Base-by-base conservation (phyloP, 2,113 vertebrate species). In the Zosterops lateralis region DNA sequence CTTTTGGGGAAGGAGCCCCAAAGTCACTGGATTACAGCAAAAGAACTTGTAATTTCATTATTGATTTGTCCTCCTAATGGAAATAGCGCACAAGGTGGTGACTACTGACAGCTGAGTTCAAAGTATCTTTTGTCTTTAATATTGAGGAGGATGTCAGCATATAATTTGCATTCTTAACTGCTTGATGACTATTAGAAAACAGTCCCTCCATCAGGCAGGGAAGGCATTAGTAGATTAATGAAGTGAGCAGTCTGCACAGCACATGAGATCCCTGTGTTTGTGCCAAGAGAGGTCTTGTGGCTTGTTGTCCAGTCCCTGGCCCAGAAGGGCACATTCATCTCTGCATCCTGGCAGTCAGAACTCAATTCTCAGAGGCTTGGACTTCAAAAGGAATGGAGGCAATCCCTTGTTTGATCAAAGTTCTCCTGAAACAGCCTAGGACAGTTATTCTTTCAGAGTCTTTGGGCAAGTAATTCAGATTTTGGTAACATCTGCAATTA, bases 221-320 rank as follows among this genome's bases (percentile, higher is more conserved):
- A 25, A 64, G 50, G 32, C 26, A 16, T 31, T 1, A 26, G 71
- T 2, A 31, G 48, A 21, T 29, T 36, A 45, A 24, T 4, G 58
- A 62, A 48, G 36, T 0, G 4, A 58, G 64, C 5, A n/a, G 26
- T 10, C 24, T 74, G 72, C 44, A 6, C 56, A 45, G 62, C 29
- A 6, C 1, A 0, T 24, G 51, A 58, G 18, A 34, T 65, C 38
- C 24, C 21, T 3, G 0, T 15, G 32, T 6, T 9, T 40, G 65
- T 71, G 44, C 47, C 60, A 65, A 21, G 54, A 61, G 40, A 78
- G 40, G 40, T 17, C 14, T 36, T 56, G 56, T 51, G 68, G 11
- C 17, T n/a, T 2, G 0, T 36, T 36, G n/a, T 36, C 47, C 1
- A 0, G 8, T 60, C 17, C 24, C 32, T 4, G 7, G 32, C 29